Conservation (phyloP, 1,140 invertebrate species). For the Zaprionus tsacasi region DNA sequence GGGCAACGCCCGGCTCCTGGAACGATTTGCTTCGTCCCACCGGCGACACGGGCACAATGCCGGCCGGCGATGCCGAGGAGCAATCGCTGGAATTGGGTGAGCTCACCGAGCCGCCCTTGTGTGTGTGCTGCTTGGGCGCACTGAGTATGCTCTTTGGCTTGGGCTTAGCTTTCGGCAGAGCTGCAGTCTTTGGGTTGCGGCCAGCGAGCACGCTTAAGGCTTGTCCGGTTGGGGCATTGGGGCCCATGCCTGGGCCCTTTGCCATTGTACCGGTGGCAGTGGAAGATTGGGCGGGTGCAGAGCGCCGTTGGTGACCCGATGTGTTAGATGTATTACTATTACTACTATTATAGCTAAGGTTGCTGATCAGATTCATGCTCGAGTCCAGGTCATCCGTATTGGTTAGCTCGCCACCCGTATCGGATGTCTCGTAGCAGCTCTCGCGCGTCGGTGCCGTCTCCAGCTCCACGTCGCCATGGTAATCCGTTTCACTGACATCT, state of each 20-base stretch:
- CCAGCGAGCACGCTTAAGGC: conserved; percentile 57
- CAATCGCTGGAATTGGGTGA: conserved; percentile 82
- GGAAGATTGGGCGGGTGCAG: conserved; percentile 9
- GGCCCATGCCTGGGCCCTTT: conserved; percentile 11
- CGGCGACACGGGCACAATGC: conserved; percentile 51
- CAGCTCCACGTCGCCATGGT: conserved; percentile 72
- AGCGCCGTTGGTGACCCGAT: conserved; percentile 57
- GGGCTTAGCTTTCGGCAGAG: conserved; percentile 58
- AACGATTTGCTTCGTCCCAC: conserved; percentile 83
- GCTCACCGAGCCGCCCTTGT: conserved; percentile 64
- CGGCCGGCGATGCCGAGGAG: conserved; percentile 67
- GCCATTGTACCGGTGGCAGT: conserved; percentile 11
- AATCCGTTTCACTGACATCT: conserved; percentile 75
- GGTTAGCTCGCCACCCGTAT: conserved; percentile 77
- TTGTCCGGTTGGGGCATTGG: conserved; percentile 40
- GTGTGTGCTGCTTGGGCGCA: conserved; percentile 52
- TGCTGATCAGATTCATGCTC: conserved; percentile 80
- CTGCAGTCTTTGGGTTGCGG: conserved; percentile 76
- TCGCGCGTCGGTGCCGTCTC: conserved; percentile 68
- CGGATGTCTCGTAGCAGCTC: conserved; percentile 80
- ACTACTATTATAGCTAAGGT: conserved; percentile 84
- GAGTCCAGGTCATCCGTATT: conserved; percentile 80
- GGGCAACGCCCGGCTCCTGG: conserved; percentile 73
- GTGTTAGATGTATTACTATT: conserved; percentile 80
- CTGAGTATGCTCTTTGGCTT: conserved; percentile 75